Base-by-base conservation (phyloP, 2,113 vertebrate genomes). In the Anarhynchus alexandrinus region DNA sequence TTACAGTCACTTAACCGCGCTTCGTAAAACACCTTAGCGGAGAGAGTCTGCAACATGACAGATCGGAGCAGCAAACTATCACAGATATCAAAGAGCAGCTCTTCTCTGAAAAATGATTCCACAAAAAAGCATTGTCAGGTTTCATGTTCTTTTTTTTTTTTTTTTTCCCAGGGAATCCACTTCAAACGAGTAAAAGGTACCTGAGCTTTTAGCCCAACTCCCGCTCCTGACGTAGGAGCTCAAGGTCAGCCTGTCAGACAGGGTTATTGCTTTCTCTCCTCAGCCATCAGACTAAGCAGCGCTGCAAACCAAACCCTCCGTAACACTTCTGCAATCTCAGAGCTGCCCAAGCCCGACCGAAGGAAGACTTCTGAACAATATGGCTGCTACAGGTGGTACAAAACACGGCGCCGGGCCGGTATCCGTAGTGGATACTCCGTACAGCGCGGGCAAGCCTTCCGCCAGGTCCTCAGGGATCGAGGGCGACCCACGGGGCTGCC, bases 381-480 rank as follows among this genome's bases (percentile, higher is more conserved):
- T 5, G 3, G 49, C 54, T 80, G 70, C 66, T 72, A 45, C 74
- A 70, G 66, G 89, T 70, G 64, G 11, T 6, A 55, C 18, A 34
- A 57, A 49, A 20, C 57, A 4, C 66, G 13, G 64, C 0, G 0
- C 52, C 21, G 34, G 74, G 45, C 58, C 5, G 2, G 27, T 0
- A 2, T 3, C 40, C 40, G 1, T 0, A 18, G 36, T 0, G 0
- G 36, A 43, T 1, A 16, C 23, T 11, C 57, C 3, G 0, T 17
- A 26, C 1, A 7, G 72, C 32, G 1, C 0, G 1, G 67, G 10
- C 65, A 29, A 70, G 26, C 62, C 80, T 67, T 65, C 59, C 15
- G 19, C 52, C 6, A 3, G 10, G 14, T 21, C 36, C 62, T 57
- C 42, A 4, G 0, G 40, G 26, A 22, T 5, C 1, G 1, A 42